These are phyloP conservation scores for Onychomys leucogaster DNA, from an alignment of 2,797 vertebrate species.

Conservation along the genomic window DNA sequence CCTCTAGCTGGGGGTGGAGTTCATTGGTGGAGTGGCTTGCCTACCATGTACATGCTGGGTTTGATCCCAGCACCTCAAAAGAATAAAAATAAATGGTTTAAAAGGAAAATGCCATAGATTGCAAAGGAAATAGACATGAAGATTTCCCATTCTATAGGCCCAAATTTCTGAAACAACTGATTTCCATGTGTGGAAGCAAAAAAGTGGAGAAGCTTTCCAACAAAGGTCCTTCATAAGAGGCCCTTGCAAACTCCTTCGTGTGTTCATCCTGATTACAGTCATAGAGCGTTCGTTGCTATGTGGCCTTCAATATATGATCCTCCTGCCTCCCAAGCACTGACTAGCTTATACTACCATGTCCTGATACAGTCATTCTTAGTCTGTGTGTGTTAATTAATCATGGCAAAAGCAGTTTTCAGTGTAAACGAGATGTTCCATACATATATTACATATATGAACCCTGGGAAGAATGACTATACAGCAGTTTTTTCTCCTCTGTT, in stretches of 20 bases:
- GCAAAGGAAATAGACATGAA: background rate
- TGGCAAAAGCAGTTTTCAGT: slow-evolving; percentile 31
- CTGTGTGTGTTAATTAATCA: background rate
- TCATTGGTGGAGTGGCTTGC: background rate
- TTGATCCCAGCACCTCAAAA: slow-evolving; percentile 28
- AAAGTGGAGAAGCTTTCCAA: slow-evolving; percentile 45
- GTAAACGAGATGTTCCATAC: background rate
- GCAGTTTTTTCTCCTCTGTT: slow-evolving; percentile 24
- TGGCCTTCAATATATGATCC: background rate
- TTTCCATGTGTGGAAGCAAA: slow-evolving; percentile 39
- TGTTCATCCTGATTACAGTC: background rate
- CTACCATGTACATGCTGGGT: background rate
- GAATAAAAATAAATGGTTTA: background rate
- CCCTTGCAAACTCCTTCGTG: slow-evolving; percentile 21
- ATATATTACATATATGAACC: background rate
- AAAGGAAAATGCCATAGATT: background rate
- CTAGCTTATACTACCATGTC: background rate
- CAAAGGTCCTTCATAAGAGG: slow-evolving; percentile 32
- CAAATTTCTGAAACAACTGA: slow-evolving; percentile 53
- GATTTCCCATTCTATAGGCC: background rate
- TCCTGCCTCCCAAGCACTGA: background rate
- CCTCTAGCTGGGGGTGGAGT: background rate
- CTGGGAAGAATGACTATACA: background rate
- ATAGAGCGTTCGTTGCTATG: background rate
- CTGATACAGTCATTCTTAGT: background rate